These are phyloP conservation scores for Cheilosia soror DNA, from an alignment of 2,888 invertebrate species.

Conservation along the genomic window DNA sequence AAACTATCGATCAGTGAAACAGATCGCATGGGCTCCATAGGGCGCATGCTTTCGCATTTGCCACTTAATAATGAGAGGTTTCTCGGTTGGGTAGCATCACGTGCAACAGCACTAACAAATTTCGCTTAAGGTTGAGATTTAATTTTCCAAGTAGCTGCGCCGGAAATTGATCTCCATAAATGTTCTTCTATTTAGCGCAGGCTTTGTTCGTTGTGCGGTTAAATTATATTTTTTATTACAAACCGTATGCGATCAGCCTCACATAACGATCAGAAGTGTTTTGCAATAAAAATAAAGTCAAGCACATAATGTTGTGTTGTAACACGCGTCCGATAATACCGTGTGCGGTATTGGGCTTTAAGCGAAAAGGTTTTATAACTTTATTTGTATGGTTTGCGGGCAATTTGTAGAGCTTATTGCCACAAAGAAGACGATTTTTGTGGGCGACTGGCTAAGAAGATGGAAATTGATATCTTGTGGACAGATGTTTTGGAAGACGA, in stretches of 20 bases:
- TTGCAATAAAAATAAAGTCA: slow-evolving; percentile 20
- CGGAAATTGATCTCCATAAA: slow-evolving; percentile 62
- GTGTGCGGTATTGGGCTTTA: neutral
- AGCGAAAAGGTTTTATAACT: slow-evolving; percentile 55
- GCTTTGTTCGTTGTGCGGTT: slow-evolving; percentile 29
- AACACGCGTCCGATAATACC: slow-evolving; percentile 8
- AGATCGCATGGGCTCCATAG: slow-evolving; percentile 12
- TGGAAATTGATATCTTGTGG: neutral
- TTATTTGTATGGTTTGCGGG: slow-evolving; percentile 32
- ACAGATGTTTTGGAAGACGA: neutral
- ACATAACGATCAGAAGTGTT: slow-evolving; percentile 12
- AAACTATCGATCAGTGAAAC: slow-evolving; percentile 51
- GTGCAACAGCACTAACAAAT: slow-evolving; percentile 1
- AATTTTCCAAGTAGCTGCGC: slow-evolving; percentile 62
- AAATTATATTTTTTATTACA: slow-evolving; percentile 35
- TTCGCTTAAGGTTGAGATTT: slow-evolving; percentile 42
- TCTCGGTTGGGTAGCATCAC: slow-evolving; percentile 21
- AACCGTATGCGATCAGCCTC: slow-evolving; percentile 7
- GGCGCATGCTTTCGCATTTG: slow-evolving; percentile 51
- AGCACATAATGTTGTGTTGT: slow-evolving; percentile 12
- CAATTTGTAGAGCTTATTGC: slow-evolving; percentile 35
- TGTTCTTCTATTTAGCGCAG: slow-evolving; percentile 13
- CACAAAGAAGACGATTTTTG: neutral
- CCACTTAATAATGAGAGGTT: slow-evolving; percentile 31
- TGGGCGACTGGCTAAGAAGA: neutral